A percentile compares a stretch with the other conserved stretches of the same genome.
phyloP scores from a whole-genome alignment of 1,140 invertebrate species.

The Carcinoscorpius rotundicauda region DNA sequence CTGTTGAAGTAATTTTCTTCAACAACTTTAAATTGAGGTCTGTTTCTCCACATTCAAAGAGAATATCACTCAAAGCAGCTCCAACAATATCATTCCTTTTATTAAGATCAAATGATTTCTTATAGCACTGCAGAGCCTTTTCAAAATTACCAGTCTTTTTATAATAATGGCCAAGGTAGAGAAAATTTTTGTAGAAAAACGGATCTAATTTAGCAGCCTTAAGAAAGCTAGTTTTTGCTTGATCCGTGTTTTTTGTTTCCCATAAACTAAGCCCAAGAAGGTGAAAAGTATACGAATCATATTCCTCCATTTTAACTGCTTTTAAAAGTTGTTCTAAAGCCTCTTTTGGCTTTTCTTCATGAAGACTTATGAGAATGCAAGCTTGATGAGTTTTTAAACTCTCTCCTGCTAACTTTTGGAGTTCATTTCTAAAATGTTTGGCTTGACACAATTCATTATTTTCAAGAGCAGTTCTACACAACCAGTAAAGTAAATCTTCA shows the following conservation, averaged over 20 bases:
- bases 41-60: constrained; percentile 52
- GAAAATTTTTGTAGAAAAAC: constrained; percentile 54
- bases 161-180: constrained; percentile 65
- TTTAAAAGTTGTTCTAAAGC: constrained; percentile 31
- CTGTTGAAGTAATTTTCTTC: constrained; percentile 36
- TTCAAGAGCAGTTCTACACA: too few species aligned
- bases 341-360: constrained; percentile 37
- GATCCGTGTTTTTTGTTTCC: constrained; percentile 44
- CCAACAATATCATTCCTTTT: constrained; percentile 48
- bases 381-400: too few species aligned
- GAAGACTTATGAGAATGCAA: too few species aligned
- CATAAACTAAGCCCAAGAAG: constrained; percentile 53
- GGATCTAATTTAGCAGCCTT: constrained; percentile 60
- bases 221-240: constrained; percentile 45
- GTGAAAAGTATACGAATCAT: constrained; percentile 41
- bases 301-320: constrained; percentile 20
- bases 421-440: too few species aligned
- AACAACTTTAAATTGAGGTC: constrained; percentile 55
- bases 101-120: constrained; percentile 65
- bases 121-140: constrained; percentile 63
- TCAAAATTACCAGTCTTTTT: constrained; percentile 32
- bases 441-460: too few species aligned
- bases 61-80: constrained; percentile 57
- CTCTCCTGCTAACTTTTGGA: too few species aligned
- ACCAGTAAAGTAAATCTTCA: too few species aligned